Percentiles rank a stretch among this genome's conserved stretches.
Conservation (phyloP, 1,140 invertebrate species). For the Solenopsis fugax region DNA sequence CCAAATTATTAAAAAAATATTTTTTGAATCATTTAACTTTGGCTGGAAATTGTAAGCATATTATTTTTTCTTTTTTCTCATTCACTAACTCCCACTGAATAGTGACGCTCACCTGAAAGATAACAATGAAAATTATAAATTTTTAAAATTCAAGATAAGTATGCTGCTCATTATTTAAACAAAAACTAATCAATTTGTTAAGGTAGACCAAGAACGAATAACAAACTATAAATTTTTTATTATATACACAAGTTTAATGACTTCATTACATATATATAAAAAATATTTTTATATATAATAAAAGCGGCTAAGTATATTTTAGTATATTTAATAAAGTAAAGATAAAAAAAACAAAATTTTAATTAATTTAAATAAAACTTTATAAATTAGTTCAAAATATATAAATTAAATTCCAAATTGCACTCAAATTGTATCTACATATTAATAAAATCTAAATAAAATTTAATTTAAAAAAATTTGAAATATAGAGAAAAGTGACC, state of each 20-base stretch:
- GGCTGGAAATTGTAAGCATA: conserved; percentile 90
- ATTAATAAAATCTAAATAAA: not conserved
- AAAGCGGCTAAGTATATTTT: not conserved
- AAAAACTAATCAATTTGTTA: no score
- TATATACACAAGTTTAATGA: not conserved
- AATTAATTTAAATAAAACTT: not conserved
- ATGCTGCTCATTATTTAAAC: no score
- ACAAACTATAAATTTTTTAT: not conserved
- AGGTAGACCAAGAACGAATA: no score
- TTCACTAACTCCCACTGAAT: conserved; percentile 91
- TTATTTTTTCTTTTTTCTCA: conserved; percentile 88
- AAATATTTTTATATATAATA: not conserved
- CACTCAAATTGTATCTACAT: not conserved
- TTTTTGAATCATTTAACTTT: conserved; percentile 62
- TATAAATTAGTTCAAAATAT: not conserved
- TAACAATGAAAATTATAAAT: conserved; percentile 17
- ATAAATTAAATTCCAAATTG: conserved; percentile 24
- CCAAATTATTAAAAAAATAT: conserved; percentile 20
- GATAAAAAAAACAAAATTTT: not conserved
- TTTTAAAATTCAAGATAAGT: not conserved
- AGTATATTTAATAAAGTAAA: conserved; percentile 14
- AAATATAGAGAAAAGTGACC: not conserved
- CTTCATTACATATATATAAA: conserved; percentile 16
- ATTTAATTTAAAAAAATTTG: not conserved
- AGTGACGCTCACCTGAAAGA: conserved; percentile 87